A percentile compares a stretch with the other conserved stretches of the same genome.
phyloP scores from a whole-genome alignment of 2,888 invertebrate species.

The Syrista parreyssii region DNA sequence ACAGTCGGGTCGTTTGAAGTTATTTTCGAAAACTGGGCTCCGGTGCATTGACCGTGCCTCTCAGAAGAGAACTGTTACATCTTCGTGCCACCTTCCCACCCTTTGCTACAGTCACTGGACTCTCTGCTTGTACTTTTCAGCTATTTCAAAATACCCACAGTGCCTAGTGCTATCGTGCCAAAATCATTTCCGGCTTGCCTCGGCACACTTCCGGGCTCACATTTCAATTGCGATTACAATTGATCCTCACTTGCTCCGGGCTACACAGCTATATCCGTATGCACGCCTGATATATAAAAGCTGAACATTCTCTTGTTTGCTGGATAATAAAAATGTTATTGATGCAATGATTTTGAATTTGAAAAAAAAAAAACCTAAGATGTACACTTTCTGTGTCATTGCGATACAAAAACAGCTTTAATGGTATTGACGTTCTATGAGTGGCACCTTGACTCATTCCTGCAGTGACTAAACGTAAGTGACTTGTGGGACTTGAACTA shows the following conservation, averaged over 20 bases:
- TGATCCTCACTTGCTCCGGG: background rate
- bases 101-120: background rate
- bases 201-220: background rate
- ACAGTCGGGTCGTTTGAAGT: constrained; percentile 42
- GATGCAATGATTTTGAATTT: background rate
- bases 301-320: too few relatives aligned
- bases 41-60: constrained; percentile 56
- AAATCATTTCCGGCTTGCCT: background rate
- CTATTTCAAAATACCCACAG: background rate
- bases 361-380: background rate
- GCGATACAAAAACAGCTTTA: background rate
- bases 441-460: background rate
- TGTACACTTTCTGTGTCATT: background rate
- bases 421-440: background rate
- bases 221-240: background rate
- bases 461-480: background rate
- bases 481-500: background rate
- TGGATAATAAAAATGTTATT: too few relatives aligned
- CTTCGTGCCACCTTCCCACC: background rate
- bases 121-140: background rate
- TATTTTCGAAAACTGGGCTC: constrained; percentile 57
- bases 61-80: background rate
- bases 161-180: background rate
- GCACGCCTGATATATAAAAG: background rate
- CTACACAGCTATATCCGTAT: background rate